Base-by-base conservation (phyloP, 2,113 vertebrate species). In the Ceratotherium simum region DNA sequence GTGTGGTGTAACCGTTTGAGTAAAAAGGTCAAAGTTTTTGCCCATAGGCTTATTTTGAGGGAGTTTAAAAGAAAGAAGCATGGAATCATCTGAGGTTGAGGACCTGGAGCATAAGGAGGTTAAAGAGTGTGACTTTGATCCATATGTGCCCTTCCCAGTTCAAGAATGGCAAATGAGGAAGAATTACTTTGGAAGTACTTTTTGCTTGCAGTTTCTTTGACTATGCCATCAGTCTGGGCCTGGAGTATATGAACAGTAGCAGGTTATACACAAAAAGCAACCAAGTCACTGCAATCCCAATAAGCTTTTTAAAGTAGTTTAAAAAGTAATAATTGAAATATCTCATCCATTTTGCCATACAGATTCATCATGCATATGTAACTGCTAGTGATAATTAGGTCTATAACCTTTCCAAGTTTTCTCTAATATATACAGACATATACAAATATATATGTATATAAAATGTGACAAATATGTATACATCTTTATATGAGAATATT, bases 401-500 rank as follows among this genome's bases (percentile, higher is more conserved):
- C 25, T 82, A 78, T 87, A 91, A 86, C 9, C 31, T 81, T 94
- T 82, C 18, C 54, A 97, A 72, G 20, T 60, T 92, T 80, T 96
- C n/a, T 70, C 33, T 85, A 42, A 3, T 29, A 73, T 65, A 51
- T 58, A n/a, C 23, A 80, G 16, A 75, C 11, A 11, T 46, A 72
- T 72, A 4, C 16, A 91, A 83, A 42, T 42, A 42, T 42, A 42
- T 42, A 42, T 42, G 5, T 42, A 42, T 42, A 42, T 42, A 42
- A 5, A 42, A 42, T 65, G 42, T 56, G n/a, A 88, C 11, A 76
- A 83, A 78, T 72, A 39, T 27, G 5, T 3, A 62, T 12, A 42
- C 16, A 20, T 39, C 20, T 79, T 84, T 48, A 84, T 46, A 48
- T 25, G 18, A 67, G 62, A 58, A 58, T 58, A 25, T 80, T 58